phyloP scores from a whole-genome alignment of 2,888 invertebrate genomes.

The Phengaris alcon region DNA sequence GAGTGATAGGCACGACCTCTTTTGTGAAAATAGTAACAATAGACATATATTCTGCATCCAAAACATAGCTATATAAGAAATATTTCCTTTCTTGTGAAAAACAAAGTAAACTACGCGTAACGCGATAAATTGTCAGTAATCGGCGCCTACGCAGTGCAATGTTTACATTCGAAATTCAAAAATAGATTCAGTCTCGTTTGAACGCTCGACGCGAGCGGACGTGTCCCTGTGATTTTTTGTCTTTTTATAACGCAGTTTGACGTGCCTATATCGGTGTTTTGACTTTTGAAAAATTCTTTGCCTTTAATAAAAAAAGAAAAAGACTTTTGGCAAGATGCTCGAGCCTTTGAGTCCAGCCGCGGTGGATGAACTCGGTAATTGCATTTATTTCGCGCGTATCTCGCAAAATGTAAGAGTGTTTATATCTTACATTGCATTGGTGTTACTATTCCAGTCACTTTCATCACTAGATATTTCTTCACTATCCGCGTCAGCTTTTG shows the following conservation, averaged over 20 bases:
- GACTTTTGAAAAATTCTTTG: background rate
- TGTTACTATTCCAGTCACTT: background rate
- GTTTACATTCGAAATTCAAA: conserved; percentile 56
- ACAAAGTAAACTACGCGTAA: conserved; percentile 36
- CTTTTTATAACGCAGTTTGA: conserved; percentile 33
- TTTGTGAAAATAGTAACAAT: background rate
- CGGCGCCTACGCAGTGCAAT: conserved; percentile 45
- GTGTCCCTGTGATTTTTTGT: conserved; percentile 40
- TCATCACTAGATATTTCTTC: background rate
- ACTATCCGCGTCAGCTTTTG: background rate
- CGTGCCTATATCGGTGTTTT: conserved; percentile 35
- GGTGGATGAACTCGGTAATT: conserved; percentile 51
- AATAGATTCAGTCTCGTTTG: conserved; percentile 49
- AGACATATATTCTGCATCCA: background rate
- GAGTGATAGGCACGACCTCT: background rate
- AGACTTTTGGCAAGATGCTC: conserved; percentile 45
- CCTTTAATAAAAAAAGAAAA: background rate
- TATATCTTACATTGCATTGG: background rate
- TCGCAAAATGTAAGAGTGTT: conserved; percentile 1
- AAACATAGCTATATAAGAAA: background rate
- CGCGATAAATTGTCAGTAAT: conserved; percentile 35
- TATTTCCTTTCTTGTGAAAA: conserved; percentile 22
- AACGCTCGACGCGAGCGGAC: conserved; percentile 50
- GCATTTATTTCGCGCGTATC: background rate
- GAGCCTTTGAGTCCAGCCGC: conserved; percentile 49